Percentiles rank a stretch among this genome's conserved stretches.
Conservation (phyloP, 2,888 invertebrate genomes). For the Clunio marinus region DNA sequence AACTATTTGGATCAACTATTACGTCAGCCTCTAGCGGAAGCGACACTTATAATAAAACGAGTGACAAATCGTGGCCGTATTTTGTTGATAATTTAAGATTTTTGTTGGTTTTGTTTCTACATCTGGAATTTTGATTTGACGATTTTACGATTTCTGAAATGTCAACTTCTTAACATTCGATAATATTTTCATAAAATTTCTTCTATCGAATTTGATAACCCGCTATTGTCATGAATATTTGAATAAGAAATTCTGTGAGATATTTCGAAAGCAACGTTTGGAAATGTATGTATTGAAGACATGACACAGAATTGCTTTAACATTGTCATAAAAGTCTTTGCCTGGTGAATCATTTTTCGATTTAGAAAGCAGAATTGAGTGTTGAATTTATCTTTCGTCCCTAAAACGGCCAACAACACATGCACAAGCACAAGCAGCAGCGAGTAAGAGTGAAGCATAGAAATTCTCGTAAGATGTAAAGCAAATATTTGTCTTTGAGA, state of each 20-base stretch:
- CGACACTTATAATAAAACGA: neutral
- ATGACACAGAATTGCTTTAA: slow-evolving; percentile 24
- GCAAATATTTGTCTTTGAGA: slow-evolving; percentile 18
- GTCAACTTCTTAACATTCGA: no score
- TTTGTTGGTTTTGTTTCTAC: neutral
- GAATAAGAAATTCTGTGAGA: neutral
- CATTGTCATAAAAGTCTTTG: slow-evolving; percentile 29
- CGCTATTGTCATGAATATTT: slow-evolving; percentile 13
- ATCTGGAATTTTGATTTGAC: no score
- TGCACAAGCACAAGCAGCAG: neutral
- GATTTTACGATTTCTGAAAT: no score
- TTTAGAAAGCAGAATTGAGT: slow-evolving; percentile 4
- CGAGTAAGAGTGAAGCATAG: no score
- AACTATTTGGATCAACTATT: no score
- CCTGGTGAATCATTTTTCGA: slow-evolving; percentile 6
- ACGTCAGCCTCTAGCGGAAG: neutral
- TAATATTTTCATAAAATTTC: neutral
- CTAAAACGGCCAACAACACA: neutral
- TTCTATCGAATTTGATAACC: neutral
- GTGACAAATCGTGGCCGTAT: slow-evolving; percentile 4
- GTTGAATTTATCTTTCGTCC: neutral
- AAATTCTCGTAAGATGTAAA: neutral
- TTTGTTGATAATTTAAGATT: neutral
- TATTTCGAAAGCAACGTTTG: neutral
- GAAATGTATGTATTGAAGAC: neutral